These are phyloP conservation scores for Ligdia adustata DNA, from an alignment of 2,888 invertebrate genomes.

Conservation along the genomic window DNA sequence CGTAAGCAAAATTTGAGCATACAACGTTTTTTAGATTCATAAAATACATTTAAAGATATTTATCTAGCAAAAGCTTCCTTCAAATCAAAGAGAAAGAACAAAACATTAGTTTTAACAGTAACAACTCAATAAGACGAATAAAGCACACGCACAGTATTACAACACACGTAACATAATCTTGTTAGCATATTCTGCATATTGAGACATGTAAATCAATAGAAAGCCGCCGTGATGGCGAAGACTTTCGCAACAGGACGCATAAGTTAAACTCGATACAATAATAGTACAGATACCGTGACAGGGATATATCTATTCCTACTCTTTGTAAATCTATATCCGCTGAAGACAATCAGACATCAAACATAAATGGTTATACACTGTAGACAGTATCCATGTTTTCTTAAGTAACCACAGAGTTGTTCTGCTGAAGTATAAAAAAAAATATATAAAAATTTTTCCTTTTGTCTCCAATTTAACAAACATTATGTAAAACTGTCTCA, in stretches of 20 bases:
- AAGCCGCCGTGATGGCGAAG: slow-evolving; percentile 54
- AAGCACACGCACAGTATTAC: slow-evolving; percentile 5
- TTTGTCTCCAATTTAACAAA: too few species aligned
- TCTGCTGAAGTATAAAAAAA: too few species aligned
- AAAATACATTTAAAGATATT: too few species aligned
- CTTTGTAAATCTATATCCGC: background rate
- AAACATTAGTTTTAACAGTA: background rate
- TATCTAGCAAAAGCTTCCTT: too few species aligned
- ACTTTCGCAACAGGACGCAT: slow-evolving; percentile 49
- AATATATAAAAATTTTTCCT: too few species aligned
- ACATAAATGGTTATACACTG: too few species aligned
- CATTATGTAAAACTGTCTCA: too few species aligned
- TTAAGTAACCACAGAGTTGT: too few species aligned
- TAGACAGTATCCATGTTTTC: too few species aligned
- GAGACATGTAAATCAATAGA: slow-evolving; percentile 61
- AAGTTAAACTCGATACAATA: slow-evolving; percentile 35
- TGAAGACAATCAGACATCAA: background rate
- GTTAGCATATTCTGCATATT: slow-evolving; percentile 33
- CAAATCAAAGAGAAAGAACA: slow-evolving; percentile 18
- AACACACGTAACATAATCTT: slow-evolving; percentile 16
- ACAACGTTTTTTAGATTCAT: too few species aligned
- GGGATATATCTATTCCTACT: background rate
- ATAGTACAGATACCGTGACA: slow-evolving; percentile 4
- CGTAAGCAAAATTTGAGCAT: too few species aligned
- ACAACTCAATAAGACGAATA: slow-evolving; percentile 6